These are phyloP conservation scores for Luidia sarsii DNA, from an alignment of 53 echinoderm and acorn worm species.

Conservation along the genomic window DNA sequence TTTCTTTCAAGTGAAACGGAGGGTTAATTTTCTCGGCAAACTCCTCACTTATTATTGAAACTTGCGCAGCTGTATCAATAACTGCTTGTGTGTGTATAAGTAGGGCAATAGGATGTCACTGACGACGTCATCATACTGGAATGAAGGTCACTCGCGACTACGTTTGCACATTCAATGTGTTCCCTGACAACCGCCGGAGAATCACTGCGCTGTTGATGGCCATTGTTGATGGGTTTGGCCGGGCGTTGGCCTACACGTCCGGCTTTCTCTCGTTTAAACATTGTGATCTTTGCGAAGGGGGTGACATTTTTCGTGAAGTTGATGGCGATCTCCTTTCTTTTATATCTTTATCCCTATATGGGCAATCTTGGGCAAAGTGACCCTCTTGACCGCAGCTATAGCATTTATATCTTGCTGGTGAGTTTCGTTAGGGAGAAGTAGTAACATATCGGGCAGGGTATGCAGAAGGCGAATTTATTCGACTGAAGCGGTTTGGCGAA, in stretches of 20 bases:
- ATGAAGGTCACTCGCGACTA: neutral
- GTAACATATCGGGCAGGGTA: neutral
- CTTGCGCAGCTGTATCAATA: neutral
- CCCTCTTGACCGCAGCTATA: neutral
- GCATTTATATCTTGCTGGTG: neutral
- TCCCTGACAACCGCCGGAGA: neutral
- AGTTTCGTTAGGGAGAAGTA: neutral
- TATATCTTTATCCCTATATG: neutral
- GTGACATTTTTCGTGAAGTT: neutral
- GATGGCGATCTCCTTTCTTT: neutral
- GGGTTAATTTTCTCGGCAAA: neutral
- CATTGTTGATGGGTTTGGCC: neutral
- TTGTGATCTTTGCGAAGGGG: neutral
- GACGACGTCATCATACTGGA: neutral
- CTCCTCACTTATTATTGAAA: slow-evolving; percentile 12
- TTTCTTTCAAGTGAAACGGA: neutral
- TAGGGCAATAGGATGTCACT: neutral
- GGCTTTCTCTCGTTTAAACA: slow-evolving; percentile 1
- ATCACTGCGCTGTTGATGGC: too few species aligned
- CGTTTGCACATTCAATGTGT: neutral
- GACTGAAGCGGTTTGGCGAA: neutral
- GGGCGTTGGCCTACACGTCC: neutral
- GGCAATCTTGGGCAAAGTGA: neutral
- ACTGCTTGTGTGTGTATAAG: neutral
- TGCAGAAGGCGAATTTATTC: neutral